Base-by-base conservation (phyloP, 1,140 invertebrate species). In the Eriosoma lanigerum region DNA sequence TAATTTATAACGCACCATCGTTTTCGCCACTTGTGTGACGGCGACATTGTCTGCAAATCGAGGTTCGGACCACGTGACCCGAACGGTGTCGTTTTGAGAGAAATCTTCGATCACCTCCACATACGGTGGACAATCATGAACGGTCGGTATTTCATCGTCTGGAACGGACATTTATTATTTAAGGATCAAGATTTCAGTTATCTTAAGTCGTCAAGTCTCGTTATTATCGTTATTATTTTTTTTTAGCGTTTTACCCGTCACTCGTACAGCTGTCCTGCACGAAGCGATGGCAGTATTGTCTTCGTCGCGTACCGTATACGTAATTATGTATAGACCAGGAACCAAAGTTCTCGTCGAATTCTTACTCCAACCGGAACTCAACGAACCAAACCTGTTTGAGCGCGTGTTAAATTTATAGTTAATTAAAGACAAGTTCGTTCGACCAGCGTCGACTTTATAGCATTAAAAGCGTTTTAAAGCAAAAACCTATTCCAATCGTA, bases 291-390 rank as follows among this genome's bases (percentile, higher is more conserved):
- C 73, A 5, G 8, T 15, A 19, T 52, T 29, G 17, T 76, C 73
- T 12, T 76, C 19, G n/a, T 76, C 52, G 24, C 52, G 32, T 46
- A 76, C 52, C 21, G 73, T 56, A 52, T 76, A 76, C 0, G 73
- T 76, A 8, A 76, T 76, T 21, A 76, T 13, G 8, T 76, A 76
- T 3, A 76, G 19, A 24, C 73, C 52, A 0, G 54, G 73, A 1
- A 58, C 21, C 26, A 76, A 76, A 17, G 9, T 38, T 46, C 32
- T 76, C n/a, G 73, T 38, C 0, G 50, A 56, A 21, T 56, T 56
- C 21, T 58, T 76, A 13, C 38, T 26, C 73, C 73, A 76, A 19
- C 73, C 73, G 15, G 52, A 76, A 58, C 73, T 76, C n/a, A 76
- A 44, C 24, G 29, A 44, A 46, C 52, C 73, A 0, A 76, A 58